Percentiles rank a stretch among this genome's conserved stretches.
These are phyloP conservation scores for Takifugu bimaculatus DNA, from an alignment of 2,113 vertebrate species.

Conservation along the genomic window DNA sequence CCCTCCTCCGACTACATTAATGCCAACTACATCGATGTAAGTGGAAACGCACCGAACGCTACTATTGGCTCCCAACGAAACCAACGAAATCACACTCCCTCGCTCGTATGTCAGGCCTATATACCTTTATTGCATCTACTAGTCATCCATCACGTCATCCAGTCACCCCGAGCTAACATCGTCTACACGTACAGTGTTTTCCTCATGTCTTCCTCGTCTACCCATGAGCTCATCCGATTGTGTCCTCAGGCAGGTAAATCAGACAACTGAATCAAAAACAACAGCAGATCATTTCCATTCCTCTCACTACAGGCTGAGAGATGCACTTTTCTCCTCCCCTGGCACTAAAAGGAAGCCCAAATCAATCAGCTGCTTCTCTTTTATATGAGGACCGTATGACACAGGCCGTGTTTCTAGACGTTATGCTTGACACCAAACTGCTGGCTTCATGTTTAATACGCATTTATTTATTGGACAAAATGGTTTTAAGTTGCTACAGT, in stretches of 20 bases:
- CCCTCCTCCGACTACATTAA: slow-evolving; percentile 99
- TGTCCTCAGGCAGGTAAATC: background rate
- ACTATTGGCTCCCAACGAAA: slow-evolving; percentile 78
- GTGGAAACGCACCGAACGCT: slow-evolving; percentile 80
- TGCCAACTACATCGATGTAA: slow-evolving; percentile 99
- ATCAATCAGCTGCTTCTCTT: background rate
- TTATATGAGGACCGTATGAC: background rate
- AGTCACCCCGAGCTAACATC: slow-evolving; percentile 28
- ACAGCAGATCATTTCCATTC: background rate
- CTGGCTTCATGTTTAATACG: background rate
- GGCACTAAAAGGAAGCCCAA: too few relatives aligned
- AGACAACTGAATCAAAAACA: background rate
- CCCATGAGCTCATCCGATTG: background rate
- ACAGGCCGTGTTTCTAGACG: background rate
- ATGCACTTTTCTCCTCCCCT: background rate
- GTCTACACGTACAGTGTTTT: slow-evolving; percentile 13
- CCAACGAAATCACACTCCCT: slow-evolving; percentile 77
- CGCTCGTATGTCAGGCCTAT: slow-evolving; percentile 81
- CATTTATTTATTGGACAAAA: background rate
- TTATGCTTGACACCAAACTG: slow-evolving; percentile 6
- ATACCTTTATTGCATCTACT: slow-evolving; percentile 71
- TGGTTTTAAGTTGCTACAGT: background rate
- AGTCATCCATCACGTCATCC: slow-evolving; percentile 56
- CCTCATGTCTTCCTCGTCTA: background rate
- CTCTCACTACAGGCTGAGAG: background rate